A percentile compares a stretch with the other conserved stretches of the same genome.
Conservation (phyloP, 37 sponge, comb jelly and placozoan species). For the Oscarella lobularis region DNA sequence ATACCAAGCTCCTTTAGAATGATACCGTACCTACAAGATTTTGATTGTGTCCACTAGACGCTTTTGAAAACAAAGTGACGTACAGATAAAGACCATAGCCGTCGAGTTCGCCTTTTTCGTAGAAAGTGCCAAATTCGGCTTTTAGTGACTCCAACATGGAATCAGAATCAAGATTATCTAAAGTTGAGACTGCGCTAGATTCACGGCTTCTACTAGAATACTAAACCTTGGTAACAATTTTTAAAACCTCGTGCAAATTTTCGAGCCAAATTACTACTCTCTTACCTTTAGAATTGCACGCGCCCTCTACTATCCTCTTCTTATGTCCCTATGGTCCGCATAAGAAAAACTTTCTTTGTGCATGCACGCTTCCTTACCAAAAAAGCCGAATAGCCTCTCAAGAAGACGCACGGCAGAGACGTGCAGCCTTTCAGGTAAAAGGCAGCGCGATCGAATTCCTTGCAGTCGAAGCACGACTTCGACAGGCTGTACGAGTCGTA, state of each 20-base stretch:
- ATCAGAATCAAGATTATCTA: too few species aligned
- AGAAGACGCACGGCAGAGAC: background rate
- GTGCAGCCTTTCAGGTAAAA: background rate
- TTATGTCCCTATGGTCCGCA: too few species aligned
- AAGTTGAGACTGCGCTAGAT: too few species aligned
- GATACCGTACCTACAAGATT: slow-evolving; percentile 47
- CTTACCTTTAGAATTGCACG: too few species aligned
- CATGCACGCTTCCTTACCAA: too few species aligned
- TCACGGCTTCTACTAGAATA: too few species aligned
- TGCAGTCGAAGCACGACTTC: background rate
- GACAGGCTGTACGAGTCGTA: background rate
- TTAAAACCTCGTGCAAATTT: too few species aligned
- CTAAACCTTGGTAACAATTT: too few species aligned
- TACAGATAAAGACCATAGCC: background rate
- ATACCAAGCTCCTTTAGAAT: slow-evolving; percentile 35
- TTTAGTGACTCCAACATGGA: slow-evolving; percentile 1
- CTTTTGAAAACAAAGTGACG: background rate
- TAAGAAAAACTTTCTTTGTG: too few species aligned
- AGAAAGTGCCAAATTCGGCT: background rate
- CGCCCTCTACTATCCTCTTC: too few species aligned
- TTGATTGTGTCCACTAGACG: background rate
- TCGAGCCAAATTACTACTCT: too few species aligned
- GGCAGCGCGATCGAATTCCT: background rate
- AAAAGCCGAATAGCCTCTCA: background rate
- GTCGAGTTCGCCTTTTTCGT: background rate